phyloP scores from a whole-genome alignment of 92 coral and sea anemone genomes.

The Heliopora coerulea region DNA sequence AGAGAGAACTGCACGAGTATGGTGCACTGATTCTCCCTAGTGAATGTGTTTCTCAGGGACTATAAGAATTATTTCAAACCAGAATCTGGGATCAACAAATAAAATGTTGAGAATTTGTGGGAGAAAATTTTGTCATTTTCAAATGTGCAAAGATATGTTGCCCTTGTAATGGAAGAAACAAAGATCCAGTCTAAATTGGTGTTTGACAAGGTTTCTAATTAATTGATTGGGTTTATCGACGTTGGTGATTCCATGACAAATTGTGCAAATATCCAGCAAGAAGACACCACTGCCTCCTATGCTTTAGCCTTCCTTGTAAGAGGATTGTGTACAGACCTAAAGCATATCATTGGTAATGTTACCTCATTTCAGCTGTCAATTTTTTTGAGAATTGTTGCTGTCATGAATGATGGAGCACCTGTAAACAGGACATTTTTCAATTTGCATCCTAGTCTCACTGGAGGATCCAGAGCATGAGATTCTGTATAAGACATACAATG shows the following conservation, averaged over 20 bases:
- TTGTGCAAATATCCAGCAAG: conserved; percentile 53
- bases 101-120: conserved; percentile 44
- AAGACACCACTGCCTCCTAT: conserved; percentile 56
- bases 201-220: conserved; percentile 60
- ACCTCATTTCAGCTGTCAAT: conserved; percentile 54
- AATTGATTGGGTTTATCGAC: conserved; percentile 60
- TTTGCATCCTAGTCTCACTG: conserved; percentile 46
- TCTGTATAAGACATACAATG: conserved; percentile 27
- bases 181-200: conserved; percentile 57
- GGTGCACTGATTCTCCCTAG: conserved; percentile 57
- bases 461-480: background rate
- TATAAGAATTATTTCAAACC: conserved; percentile 53
- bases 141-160: conserved; percentile 58
- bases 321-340: conserved; percentile 62
- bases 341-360: conserved; percentile 56
- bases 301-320: conserved; percentile 60
- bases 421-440: conserved; percentile 36
- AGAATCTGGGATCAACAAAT: conserved; percentile 53
- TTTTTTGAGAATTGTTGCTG: conserved; percentile 51
- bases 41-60: conserved; percentile 54
- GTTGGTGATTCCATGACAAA: conserved; percentile 65
- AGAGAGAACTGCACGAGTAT: conserved; percentile 60
- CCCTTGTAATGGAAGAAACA: conserved; percentile 61
- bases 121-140: conserved; percentile 40
- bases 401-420: too few species aligned